Percentiles rank a stretch among this genome's conserved stretches.
Evolutionary conservation across 2,113 vertebrate species (phyloP).

Genomic region (Mola mola): DNA sequence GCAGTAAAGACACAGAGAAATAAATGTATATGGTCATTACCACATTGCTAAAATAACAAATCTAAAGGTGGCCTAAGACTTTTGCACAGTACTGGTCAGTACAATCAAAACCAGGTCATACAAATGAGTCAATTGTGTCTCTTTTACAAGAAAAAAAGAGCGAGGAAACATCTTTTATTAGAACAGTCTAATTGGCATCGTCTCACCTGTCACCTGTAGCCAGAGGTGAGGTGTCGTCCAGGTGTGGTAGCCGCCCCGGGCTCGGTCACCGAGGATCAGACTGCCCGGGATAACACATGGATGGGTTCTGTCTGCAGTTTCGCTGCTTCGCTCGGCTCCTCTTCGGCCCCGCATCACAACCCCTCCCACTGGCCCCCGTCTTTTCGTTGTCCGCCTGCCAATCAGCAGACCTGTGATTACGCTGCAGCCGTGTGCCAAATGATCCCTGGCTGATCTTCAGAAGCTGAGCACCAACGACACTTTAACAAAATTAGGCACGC

Average conservation of each 20-base stretch:
- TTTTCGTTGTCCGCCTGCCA: neutral
- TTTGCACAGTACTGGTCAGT: no score
- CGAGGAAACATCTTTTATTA: no score
- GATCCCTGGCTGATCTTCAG: constrained; percentile 8
- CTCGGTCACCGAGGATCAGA: neutral
- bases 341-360: neutral
- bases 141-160: no score
- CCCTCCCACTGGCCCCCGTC: neutral
- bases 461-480: neutral
- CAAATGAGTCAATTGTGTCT: no score
- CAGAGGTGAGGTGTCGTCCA: neutral
- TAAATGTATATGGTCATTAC: no score
- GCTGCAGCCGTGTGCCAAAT: neutral
- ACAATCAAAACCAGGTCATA: no score
- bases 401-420: neutral
- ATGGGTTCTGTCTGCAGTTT: neutral
- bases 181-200: no score
- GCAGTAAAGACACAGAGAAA: no score
- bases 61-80: no score
- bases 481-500: neutral
- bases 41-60: no score
- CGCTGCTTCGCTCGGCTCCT: neutral
- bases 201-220: no score
- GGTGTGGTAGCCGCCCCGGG: neutral
- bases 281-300: no score